These are phyloP conservation scores for Spinus pinus DNA, from an alignment of 2,797 vertebrate genomes.

Conservation along the genomic window DNA sequence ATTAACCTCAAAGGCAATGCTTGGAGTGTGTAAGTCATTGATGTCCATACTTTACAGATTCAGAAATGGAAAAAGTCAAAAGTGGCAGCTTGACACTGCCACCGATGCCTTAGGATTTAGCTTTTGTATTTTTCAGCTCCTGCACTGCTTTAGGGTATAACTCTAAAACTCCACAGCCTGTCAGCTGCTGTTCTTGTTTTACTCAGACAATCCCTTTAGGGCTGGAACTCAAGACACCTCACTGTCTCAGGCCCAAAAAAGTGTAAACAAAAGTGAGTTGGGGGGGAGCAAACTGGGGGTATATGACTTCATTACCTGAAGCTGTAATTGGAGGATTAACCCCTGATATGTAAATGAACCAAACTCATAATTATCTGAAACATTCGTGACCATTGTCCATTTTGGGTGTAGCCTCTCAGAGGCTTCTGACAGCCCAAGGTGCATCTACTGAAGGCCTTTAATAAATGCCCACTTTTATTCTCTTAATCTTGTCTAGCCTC, in stretches of 20 bases:
- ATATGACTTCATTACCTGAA: not conserved
- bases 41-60: not conserved
- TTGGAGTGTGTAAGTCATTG: accelerated
- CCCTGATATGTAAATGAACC: not conserved
- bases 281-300: not conserved
- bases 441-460: not conserved
- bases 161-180: not conserved
- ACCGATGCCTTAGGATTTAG: not conserved
- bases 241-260: not conserved
- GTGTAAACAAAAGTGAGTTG: not conserved
- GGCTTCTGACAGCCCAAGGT: not conserved
- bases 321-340: not conserved
- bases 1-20: not conserved
- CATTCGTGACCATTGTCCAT: accelerated
- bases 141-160: not conserved
- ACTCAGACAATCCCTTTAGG: not conserved
- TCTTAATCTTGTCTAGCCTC: not conserved
- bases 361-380: not conserved
- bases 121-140: not conserved
- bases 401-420: not conserved
- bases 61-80: not conserved
- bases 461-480: not conserved
- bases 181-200: not conserved
- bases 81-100: not conserved
- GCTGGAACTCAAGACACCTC: not conserved